Conservation (phyloP, 2,888 invertebrate genomes). For the Xanthorhoe designata region DNA sequence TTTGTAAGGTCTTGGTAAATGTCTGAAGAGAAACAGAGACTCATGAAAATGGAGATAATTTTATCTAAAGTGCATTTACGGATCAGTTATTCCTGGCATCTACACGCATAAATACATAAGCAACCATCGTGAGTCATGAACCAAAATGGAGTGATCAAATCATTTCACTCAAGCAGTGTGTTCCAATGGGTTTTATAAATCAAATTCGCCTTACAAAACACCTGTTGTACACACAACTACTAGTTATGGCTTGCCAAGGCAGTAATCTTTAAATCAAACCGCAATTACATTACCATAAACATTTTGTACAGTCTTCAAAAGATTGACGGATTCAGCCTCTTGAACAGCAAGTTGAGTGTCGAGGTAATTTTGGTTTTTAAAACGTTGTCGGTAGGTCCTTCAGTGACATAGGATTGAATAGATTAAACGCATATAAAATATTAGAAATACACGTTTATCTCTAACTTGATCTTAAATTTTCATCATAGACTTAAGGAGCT, state of each 20-base stretch:
- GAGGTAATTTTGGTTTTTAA: background rate
- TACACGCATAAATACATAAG: background rate
- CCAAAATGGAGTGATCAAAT: conserved; percentile 15
- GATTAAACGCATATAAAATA: no score
- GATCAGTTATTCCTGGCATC: conserved; percentile 21
- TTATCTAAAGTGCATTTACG: conserved; percentile 20
- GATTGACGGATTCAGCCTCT: background rate
- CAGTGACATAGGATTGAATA: no score
- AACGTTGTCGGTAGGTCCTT: no score
- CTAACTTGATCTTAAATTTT: no score
- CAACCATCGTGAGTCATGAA: conserved; percentile 23
- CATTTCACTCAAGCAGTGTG: background rate
- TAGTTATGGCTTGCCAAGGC: conserved; percentile 19
- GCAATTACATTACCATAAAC: conserved; percentile 26
- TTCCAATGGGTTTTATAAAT: background rate
- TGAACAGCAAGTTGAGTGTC: background rate
- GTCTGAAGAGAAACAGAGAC: conserved; percentile 9
- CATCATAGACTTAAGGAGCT: no score
- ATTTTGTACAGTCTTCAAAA: conserved; percentile 8
- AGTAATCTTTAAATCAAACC: conserved; percentile 23
- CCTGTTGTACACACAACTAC: background rate
- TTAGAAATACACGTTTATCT: no score
- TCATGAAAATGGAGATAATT: conserved; percentile 15
- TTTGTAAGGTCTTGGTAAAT: background rate
- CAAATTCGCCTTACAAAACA: conserved; percentile 1